Conservation (phyloP, 2,113 vertebrate species). For the Leptosomus discolor region DNA sequence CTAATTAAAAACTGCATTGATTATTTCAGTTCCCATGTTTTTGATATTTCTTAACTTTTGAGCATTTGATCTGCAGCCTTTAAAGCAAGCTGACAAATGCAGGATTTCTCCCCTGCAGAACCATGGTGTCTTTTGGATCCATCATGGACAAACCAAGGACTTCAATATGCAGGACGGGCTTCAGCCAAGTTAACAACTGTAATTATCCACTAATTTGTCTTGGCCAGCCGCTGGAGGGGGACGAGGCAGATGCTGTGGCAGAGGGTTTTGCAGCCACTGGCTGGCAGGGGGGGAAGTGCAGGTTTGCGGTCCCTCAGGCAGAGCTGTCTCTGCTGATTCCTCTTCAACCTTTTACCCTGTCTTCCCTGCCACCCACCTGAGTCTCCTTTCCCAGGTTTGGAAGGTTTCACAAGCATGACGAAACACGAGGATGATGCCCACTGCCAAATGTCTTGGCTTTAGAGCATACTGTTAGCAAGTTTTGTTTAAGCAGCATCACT, state of each 20-base stretch:
- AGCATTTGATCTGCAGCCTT: neutral
- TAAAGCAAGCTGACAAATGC: neutral
- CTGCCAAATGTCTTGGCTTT: neutral
- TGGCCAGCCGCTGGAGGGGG: neutral
- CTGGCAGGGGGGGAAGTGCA: neutral
- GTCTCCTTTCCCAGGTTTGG: neutral
- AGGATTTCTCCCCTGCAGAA: neutral
- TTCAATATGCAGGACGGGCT: neutral
- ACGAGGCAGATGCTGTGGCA: neutral
- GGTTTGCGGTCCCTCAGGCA: neutral
- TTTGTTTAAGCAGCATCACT: neutral
- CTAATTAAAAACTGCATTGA: neutral
- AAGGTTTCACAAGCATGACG: neutral
- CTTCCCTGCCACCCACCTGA: fast-evolving
- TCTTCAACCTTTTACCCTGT: neutral
- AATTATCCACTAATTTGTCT: neutral
- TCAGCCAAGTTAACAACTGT: neutral
- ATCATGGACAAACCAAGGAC: neutral
- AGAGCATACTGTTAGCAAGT: neutral
- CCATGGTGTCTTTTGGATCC: neutral
- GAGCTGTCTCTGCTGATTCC: neutral
- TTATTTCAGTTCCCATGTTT: neutral
- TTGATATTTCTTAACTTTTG: no score
- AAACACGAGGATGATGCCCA: fast-evolving
- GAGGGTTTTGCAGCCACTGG: neutral